Evolutionary conservation across 2,113 vertebrate species (phyloP), one percentile per base, ranked within the genome.

Genomic region (Gymnobelideus leadbeateri): DNA sequence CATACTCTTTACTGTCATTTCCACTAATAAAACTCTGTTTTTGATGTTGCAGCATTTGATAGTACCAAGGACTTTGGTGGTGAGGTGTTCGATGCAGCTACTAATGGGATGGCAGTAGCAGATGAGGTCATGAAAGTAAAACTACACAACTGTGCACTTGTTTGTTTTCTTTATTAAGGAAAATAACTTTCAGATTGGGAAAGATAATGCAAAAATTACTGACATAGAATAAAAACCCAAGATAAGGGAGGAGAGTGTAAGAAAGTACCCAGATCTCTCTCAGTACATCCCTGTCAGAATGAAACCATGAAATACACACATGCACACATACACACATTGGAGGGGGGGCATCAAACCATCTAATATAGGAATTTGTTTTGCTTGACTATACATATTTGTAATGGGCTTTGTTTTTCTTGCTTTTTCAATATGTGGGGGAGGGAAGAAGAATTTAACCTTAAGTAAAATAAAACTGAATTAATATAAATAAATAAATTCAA

Each of bases 381-480:
- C 55, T 57, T 57, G 7, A 57, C 8, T 61, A 61, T 61, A 61
- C 57, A 31, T 61, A 31, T 12, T 61, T 12, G 28, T 61, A 61
- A 61, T 61, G 57, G 3, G 9, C 11, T 57, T 52, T 24, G 9
- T 61, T 61, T 61, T 68, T 68, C 61, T 68, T 68, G 61, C 12
- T 68, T 68, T 68, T 11, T 68, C 31, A 68, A 68, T 68, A 37
- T 12, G 14, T 37, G 2, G 68, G 19, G n/a, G n/a, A 84, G n/a
- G n/a, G 68, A 84, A 16, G 16, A 77, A 43, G n/a, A 43, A 68
- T 28, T 14, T 68, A 68, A 43, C 68, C 19, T n/a, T 8, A 84
- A 84, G 68, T 84, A 84, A 84, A 84, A 84, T 84, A 84, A 84
- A 84, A 84, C n/a, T 84, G 68, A 43, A 84, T 43, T 84, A 43